A percentile compares a stretch with the other conserved stretches of the same genome.
These are phyloP conservation scores for Aphelinus atriplicis DNA, from an alignment of 1,140 invertebrate genomes.

Conservation along the genomic window DNA sequence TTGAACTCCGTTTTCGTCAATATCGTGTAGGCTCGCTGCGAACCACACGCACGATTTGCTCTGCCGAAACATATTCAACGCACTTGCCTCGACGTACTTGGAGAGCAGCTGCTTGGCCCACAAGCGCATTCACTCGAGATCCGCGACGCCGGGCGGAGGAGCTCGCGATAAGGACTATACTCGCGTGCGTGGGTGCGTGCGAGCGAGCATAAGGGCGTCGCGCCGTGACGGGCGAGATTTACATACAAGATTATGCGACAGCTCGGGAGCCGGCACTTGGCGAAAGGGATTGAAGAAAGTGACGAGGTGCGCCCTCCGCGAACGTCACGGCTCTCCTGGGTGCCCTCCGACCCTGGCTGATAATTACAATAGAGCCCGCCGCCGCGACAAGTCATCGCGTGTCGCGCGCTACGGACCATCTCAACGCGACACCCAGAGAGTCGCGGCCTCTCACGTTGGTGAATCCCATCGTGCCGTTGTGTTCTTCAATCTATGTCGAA, in stretches of 20 bases:
- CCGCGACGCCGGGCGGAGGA: too few relatives aligned
- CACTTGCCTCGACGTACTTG: too few relatives aligned
- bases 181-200: too few relatives aligned
- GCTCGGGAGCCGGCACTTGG: not conserved
- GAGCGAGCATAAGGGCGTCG: constrained; percentile 48
- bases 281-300: constrained; percentile 50
- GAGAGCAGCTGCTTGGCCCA: too few relatives aligned
- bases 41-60: too few relatives aligned
- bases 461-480: too few relatives aligned
- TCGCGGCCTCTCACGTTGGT: not conserved
- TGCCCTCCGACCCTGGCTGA: constrained; percentile 50
- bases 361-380: constrained; percentile 56
- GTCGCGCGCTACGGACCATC: constrained; percentile 5
- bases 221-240: constrained; percentile 48
- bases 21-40: too few relatives aligned
- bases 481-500: too few relatives aligned
- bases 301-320: constrained; percentile 32
- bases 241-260: constrained; percentile 60
- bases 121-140: too few relatives aligned
- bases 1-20: too few relatives aligned
- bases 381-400: not conserved
- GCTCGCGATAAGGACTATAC: not conserved
- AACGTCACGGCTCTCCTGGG: constrained; percentile 49
- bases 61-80: too few relatives aligned
- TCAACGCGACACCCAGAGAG: not conserved